phyloP scores from a whole-genome alignment of 2,113 vertebrate genomes.

The Syngnathus typhle region DNA sequence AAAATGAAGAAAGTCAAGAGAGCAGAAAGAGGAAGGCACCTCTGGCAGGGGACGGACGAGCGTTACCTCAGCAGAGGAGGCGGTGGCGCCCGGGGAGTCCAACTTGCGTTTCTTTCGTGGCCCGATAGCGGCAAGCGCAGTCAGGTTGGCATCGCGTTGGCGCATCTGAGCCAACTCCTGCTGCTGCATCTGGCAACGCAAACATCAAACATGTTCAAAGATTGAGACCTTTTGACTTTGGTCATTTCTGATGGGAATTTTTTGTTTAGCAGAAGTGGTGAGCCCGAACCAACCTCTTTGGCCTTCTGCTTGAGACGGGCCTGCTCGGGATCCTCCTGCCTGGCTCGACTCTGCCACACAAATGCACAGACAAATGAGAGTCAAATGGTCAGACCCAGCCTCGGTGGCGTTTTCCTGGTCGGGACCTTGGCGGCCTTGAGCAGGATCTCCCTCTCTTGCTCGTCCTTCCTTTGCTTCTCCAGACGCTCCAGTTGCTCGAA shows the following conservation, averaged over 20 bases:
- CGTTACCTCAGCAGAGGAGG: slow-evolving; percentile 47
- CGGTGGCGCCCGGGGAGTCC: slow-evolving; percentile 53
- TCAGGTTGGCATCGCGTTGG: slow-evolving; percentile 71
- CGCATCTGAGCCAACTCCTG: slow-evolving; percentile 70
- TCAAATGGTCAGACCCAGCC: background rate
- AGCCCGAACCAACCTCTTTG: slow-evolving; percentile 72
- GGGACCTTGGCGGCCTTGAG: slow-evolving; percentile 76
- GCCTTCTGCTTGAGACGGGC: slow-evolving; percentile 82
- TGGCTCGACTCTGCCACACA: slow-evolving; percentile 70
- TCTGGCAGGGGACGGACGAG: too few relatives aligned
- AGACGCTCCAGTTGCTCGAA: slow-evolving; percentile 79
- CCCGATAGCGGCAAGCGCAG: slow-evolving; percentile 63
- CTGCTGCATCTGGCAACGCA: slow-evolving; percentile 66
- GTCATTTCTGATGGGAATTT: too few relatives aligned
- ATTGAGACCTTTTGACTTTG: background rate
- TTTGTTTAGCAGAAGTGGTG: too few relatives aligned
- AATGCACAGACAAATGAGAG: slow-evolving; percentile 16
- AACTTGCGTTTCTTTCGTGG: slow-evolving; percentile 67
- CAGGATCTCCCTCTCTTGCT: slow-evolving; percentile 79
- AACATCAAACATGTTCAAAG: background rate
- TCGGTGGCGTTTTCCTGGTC: background rate
- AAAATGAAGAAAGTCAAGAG: too few relatives aligned
- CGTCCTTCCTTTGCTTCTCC: slow-evolving; percentile 82
- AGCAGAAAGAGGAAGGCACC: too few relatives aligned
- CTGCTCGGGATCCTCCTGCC: slow-evolving; percentile 84